Percentiles rank a stretch among this genome's conserved stretches.
These are phyloP conservation scores for Elgaria multicarinata DNA, from an alignment of 2,113 vertebrate species.

Conservation along the genomic window DNA sequence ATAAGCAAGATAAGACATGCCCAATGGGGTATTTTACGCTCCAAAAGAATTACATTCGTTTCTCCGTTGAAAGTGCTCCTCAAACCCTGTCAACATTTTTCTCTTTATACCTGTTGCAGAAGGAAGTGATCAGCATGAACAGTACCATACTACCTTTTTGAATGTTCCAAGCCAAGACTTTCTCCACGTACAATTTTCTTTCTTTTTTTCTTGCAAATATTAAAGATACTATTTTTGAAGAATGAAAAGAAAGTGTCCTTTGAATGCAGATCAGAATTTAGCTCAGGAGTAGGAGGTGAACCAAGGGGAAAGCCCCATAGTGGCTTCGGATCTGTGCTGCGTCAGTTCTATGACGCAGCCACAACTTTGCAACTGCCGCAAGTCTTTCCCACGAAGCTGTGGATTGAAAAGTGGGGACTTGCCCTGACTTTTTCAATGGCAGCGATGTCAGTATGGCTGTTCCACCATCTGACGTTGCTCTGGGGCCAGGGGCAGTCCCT, in stretches of 20 bases:
- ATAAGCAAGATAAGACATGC: slow-evolving; percentile 14
- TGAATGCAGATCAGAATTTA: slow-evolving; percentile 51
- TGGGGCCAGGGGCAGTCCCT: too few species aligned
- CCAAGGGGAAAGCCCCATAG: too few species aligned
- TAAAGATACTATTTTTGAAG: slow-evolving; percentile 21
- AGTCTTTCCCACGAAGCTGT: too few species aligned
- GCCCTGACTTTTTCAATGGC: too few species aligned
- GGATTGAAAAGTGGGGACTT: too few species aligned
- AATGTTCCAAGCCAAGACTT: slow-evolving; percentile 50
- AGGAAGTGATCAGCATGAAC: slow-evolving; percentile 44
- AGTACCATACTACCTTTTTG: slow-evolving; percentile 24
- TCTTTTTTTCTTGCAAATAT: slow-evolving; percentile 18
- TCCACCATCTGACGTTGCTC: too few species aligned
- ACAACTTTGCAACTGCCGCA: too few species aligned
- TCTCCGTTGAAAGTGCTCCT: neutral
- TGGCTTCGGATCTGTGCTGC: too few species aligned
- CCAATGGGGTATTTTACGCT: slow-evolving; percentile 26
- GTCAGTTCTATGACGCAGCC: too few species aligned
- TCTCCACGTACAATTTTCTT: slow-evolving; percentile 26
- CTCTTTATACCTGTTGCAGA: slow-evolving; percentile 27
- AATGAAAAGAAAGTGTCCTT: slow-evolving; percentile 22
- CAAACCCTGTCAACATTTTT: slow-evolving; percentile 10
- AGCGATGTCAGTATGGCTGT: too few species aligned
- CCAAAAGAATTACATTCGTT: accelerated
- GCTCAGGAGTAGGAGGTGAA: slow-evolving; percentile 41